phyloP scores from a whole-genome alignment of 2,888 invertebrate species.

The Dolichomitus sp. region DNA sequence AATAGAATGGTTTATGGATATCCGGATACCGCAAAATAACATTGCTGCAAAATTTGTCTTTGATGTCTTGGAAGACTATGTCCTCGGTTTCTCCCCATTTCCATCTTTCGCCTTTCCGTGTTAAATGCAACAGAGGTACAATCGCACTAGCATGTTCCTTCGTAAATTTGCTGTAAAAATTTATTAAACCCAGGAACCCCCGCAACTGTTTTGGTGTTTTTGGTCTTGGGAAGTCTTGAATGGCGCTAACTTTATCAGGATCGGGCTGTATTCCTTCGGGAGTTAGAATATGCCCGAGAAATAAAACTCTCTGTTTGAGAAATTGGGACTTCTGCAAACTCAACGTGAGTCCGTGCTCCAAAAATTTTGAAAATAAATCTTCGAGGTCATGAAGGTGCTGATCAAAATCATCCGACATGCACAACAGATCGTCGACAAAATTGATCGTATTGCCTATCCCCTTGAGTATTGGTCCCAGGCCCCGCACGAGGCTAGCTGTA shows the following conservation, averaged over 20 bases:
- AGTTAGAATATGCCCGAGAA: slow-evolving; percentile 70
- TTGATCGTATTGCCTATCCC: background rate
- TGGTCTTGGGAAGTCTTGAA: slow-evolving; percentile 67
- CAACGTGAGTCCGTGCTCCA: background rate
- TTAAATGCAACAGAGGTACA: background rate
- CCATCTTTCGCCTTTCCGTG: background rate
- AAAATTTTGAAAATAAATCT: background rate
- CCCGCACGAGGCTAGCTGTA: background rate
- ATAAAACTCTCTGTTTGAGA: slow-evolving; percentile 8
- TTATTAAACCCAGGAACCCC: background rate
- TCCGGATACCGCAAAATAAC: no score
- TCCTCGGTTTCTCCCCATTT: no score
- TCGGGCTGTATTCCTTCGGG: no score
- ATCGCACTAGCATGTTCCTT: background rate
- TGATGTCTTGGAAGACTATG: no score
- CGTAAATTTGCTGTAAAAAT: background rate
- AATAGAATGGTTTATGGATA: no score
- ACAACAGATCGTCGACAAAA: no score
- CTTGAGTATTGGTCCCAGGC: background rate
- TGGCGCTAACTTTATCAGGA: slow-evolving; percentile 65
- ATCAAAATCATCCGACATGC: no score
- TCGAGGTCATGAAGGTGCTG: background rate
- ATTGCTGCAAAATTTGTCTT: no score
- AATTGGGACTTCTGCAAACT: slow-evolving; percentile 65
- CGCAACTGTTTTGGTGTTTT: background rate